Base-by-base conservation (phyloP, 2,113 vertebrate species). In the Podarcis raffonei region DNA sequence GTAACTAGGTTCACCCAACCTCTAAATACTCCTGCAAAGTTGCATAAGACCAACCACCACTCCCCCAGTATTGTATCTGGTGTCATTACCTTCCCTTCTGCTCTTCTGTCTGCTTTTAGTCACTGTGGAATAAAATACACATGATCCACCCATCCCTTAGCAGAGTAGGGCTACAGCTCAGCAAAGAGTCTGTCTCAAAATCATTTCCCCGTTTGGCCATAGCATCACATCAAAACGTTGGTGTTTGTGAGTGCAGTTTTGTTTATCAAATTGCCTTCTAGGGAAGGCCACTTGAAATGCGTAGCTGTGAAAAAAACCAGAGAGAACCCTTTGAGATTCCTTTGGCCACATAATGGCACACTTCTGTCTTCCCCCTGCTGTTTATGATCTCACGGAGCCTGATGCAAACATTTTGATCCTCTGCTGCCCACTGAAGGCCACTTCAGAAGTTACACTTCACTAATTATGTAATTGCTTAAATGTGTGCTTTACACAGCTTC, bases 361-460 rank as follows among this genome's bases (percentile, higher is more conserved):
- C 1, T 27, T 25, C 13, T 76, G 23, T 15, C 22, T 59, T 65
- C 57, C 20, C 20, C 35, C 81, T 83, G 81, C n/a, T 32, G 32
- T 85, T 74, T 30, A 35, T 13, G 53, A 30, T 74, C n/a, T 7
- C 18, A 74, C 37, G 12, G 11, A 35, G n/a, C 32, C n/a, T 76
- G 48, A 20, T 59, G 8, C 3, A 76, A 59, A 62, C 23, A 65
- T 76, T 65, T 32, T 76, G 35, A 85, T 76, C 84, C 72, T 85
- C 84, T 85, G 32, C 71, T 85, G 71, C 72, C 84, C 84, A 85
- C 72, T 76, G 53, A 85, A 85, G 53, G 72, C 71, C 53, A 72
- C 83, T 74, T 84, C n/a, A 84, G 48, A 57, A 57, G 69, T 57
- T 84, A 84, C 83, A 74, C 42, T 48, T 85, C 35, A 74, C 6